Evolutionary conservation across 2,113 vertebrate species (phyloP), one percentile per base, ranked within the genome.

Genomic region (Lonchura striata): DNA sequence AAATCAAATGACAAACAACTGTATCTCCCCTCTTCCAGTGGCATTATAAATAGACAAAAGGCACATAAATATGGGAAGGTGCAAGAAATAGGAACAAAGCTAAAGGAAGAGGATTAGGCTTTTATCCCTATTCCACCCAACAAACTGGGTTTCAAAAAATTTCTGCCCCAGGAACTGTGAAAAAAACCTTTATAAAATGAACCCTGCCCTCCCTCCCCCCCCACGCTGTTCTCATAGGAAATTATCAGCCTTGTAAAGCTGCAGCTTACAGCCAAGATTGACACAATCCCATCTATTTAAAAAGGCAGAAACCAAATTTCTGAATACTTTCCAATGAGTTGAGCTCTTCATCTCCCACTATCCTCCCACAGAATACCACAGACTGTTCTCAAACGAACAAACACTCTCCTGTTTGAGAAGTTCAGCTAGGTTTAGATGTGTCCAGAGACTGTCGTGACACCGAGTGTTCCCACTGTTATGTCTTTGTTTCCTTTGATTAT

Each of bases 21-120:
- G n/a, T 95, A 93, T 97, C 96, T 96, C 97, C 97, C 97, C 97
- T 97, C 97, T 98, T 98, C 97, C 98, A 98, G 97, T 98, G 98
- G 98, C 98, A 96, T 98, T 97, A 97, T 98, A 98, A 98, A 99
- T 98, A 98, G 97, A 98, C 98, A 98, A 98, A 99, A 99, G 99
- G 99, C 99, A 99, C 99, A 97, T 99, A 98, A 99, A 99, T 98
- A 98, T 98, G 98, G 98, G 98, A 98, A 98, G 98, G 98, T 98
- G 98, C 98, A 98, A 99, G 98, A 97, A 98, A 98, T 95, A 97
- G 98, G 97, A 97, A 97, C 97, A 98, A 98, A 98, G 97, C 98
- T 98, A 96, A 97, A 98, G 97, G 97, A 97, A 98, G 97, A 97
- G 92, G 96, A 91, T 97, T 97, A 97, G 97, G 96, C 97, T 98